Base-by-base conservation (phyloP, 2,113 vertebrate genomes). In the Sturnus vulgaris region DNA sequence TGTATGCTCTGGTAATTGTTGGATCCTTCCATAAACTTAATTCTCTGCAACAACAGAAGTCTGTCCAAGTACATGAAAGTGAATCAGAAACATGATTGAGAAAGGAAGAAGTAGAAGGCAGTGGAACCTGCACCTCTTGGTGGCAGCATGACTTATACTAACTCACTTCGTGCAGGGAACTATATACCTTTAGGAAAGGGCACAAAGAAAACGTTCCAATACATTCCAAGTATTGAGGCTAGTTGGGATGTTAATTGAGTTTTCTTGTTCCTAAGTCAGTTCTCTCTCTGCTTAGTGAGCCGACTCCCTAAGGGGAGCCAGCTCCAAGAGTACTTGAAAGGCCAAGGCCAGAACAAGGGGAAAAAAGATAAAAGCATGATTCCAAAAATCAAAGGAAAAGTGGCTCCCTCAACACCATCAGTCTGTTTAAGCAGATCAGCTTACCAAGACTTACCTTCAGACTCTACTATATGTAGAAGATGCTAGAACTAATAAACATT, bases 31-130 rank as follows among this genome's bases (percentile, higher is more conserved):
- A 10, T 24, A 61, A 86, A 65, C 22, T 4, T 17, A 91, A 44
- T 40, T 85, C 44, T 68, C 53, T n/a, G 12, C 31, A 84, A 40
- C 50, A 88, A 49, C 31, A 27, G 10, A 16, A 55, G 8, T 20
- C 23, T 21, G 33, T n/a, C 27, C 25, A 55, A 82, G 75, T 17
- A 69, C 5, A 15, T 8, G 10, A 37, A 71, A 61, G 44, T 2
- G 1, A 7, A 69, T 18, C 71, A 92, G 76, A 88, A 92, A 39
- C 0, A 0, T 0, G 18, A 21, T 0, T 53, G 42, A 66, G 40
- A 75, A 76, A 86, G 9, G 11, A 66, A 55, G 52, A 30, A 59
- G 35, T 1, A 56, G 31, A 40, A 68, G 22, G 37, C n/a, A 53
- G n/a, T 12, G 17, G 37, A 80, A 86, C 19, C 71, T 63, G 50